These are phyloP conservation scores for Siniperca undulata DNA, from an alignment of 2,797 vertebrate genomes.

Conservation along the genomic window DNA sequence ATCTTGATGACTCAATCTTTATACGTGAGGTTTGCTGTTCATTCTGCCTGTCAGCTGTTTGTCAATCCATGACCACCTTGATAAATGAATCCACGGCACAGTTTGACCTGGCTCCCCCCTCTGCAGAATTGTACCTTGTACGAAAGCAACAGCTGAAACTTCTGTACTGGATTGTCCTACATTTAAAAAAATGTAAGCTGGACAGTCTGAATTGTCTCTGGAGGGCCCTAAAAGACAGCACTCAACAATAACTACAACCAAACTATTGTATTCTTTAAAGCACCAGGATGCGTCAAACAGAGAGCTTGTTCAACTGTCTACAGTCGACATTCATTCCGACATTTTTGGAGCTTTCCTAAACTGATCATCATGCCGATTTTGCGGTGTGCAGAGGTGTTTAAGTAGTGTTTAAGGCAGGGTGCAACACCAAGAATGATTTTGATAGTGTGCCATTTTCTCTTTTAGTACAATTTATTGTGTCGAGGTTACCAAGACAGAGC, in stretches of 20 bases:
- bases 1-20: background rate
- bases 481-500: too few species aligned
- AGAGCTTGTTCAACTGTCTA: too few species aligned
- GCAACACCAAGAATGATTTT: too few species aligned
- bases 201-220: background rate
- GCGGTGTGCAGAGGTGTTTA: too few species aligned
- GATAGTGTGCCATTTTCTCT: too few species aligned
- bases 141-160: background rate
- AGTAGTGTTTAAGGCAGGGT: too few species aligned
- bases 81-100: background rate
- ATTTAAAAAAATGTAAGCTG: constrained; percentile 1
- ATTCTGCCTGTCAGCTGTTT: background rate
- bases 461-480: too few species aligned
- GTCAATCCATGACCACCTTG: too few species aligned
- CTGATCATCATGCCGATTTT: too few species aligned
- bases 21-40: background rate
- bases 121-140: background rate
- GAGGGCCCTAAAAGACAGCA: background rate
- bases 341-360: background rate
- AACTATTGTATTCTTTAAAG: background rate
- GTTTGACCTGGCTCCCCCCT: too few species aligned
- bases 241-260: background rate
- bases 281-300: background rate
- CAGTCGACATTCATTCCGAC: background rate
- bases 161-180: background rate